Evolutionary conservation across 2,888 invertebrate species (phyloP), one percentile per base, ranked within the genome.

Genomic region (Minunthozetes semirufus): DNA sequence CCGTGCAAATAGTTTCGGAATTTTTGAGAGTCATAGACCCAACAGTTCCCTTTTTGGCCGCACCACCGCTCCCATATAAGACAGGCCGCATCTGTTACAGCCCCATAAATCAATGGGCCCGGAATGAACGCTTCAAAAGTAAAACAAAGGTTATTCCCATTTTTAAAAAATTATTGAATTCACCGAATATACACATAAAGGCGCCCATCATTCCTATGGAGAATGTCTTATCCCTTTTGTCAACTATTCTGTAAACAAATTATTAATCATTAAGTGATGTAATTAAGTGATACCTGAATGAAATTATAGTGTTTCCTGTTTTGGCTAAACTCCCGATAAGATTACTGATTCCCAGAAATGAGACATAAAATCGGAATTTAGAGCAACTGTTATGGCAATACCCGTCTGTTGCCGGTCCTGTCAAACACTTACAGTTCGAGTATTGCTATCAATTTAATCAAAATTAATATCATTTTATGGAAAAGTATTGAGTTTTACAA

Each of bases 271-370:
- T 42, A 42, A 42, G 11, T 42, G 42, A 9, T 42, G 6, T 42
- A 42, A 42, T 42, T 9, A 42, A 9, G 8, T 11, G 11, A 53
- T 19, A 61, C 86, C 86, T 84, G 81, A 88, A 88, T 80, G 88
- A 88, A 1, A 89, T 86, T 74, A 89, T 82, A 38, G 88, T 84
- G 79, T 88, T 88, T 71, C 88, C 88, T 76, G 89, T 87, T 79
- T 86, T 86, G 0, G 88, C 88, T 17, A 88, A 88, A 19, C 88
- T 87, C 2, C 87, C 87, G 22, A 89, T 81, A 77, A 87, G 85
- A 79, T 88, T 87, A 75, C 87, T 85, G 6, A 87, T 74, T 27
- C 81, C 81, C 33, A 80, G 79, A n/a, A 81, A 76, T 9, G 78
- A 77, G 25, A 82, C 77, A 76, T 82, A 82, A n/a, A 78, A 77